Percentiles rank a stretch among this genome's conserved stretches.
These are phyloP conservation scores for Laupala kohalensis DNA, from an alignment of 1,140 invertebrate species.

Conservation along the genomic window DNA sequence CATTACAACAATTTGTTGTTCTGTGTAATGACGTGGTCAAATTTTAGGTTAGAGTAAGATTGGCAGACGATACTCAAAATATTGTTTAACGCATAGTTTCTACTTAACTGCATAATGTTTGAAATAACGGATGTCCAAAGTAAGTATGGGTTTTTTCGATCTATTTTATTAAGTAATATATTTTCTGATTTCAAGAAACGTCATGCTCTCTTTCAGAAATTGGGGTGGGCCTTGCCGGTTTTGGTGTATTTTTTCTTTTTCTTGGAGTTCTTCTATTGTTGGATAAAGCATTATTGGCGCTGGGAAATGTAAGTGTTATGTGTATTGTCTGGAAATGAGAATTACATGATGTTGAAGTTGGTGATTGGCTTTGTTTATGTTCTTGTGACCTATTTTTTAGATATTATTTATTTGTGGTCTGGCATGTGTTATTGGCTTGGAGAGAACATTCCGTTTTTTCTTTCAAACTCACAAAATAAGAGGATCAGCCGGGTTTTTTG, in stretches of 20 bases:
- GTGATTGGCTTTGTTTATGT: neutral
- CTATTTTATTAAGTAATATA: neutral
- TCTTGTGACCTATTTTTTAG: constrained; percentile 35
- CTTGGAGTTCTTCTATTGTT: constrained; percentile 90
- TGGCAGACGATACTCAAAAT: too few species aligned
- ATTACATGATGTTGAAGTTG: too few species aligned
- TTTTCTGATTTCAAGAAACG: neutral
- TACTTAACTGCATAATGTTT: constrained; percentile 37
- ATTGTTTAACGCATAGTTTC: neutral
- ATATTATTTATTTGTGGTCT: constrained; percentile 91
- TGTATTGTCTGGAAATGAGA: neutral
- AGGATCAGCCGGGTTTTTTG: constrained; percentile 84
- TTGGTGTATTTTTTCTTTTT: constrained; percentile 92
- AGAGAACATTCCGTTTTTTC: constrained; percentile 93
- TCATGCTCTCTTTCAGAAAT: constrained; percentile 62
- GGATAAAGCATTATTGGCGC: constrained; percentile 94
- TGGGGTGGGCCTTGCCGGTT: constrained; percentile 89
- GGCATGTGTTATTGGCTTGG: constrained; percentile 90
- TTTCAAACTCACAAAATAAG: constrained; percentile 95
- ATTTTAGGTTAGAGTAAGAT: neutral
- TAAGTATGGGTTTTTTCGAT: constrained; percentile 29
- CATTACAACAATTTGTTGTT: neutral
- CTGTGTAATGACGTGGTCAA: neutral
- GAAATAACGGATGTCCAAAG: constrained; percentile 60
- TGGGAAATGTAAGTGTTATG: constrained; percentile 86